phyloP scores from a whole-genome alignment of 37 sponge, comb jelly and placozoan species.

The Hexactinellida sp. region DNA sequence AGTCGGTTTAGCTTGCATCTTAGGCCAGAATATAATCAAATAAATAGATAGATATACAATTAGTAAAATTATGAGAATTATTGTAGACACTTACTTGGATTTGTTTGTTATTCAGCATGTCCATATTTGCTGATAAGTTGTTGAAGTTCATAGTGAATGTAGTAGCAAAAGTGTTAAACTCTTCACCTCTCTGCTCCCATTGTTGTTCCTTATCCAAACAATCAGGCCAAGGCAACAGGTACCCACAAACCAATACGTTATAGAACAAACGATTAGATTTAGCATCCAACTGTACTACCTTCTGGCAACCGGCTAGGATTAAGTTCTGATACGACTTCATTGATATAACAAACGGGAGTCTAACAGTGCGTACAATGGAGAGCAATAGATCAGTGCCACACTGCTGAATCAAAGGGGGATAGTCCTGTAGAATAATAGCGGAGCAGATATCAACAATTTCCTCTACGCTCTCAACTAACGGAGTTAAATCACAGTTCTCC shows the following conservation, averaged over 20 bases:
- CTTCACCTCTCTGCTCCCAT: constrained; percentile 12
- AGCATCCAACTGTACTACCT: background rate
- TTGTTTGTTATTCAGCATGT: background rate
- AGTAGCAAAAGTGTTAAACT: background rate
- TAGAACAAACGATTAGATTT: background rate
- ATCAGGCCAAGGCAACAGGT: background rate
- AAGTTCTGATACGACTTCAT: background rate
- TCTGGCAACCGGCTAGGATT: background rate
- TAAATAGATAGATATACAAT: background rate
- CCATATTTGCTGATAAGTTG: background rate
- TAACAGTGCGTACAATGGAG: background rate
- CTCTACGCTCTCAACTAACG: background rate
- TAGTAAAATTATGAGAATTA: background rate
- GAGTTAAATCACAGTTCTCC: background rate
- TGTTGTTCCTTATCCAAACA: constrained; percentile 2
- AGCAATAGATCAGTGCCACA: background rate
- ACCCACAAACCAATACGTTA: background rate
- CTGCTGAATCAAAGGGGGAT: background rate
- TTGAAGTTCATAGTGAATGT: background rate
- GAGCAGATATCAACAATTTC: background rate
- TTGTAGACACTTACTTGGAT: background rate
- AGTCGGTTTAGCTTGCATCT: constrained; percentile 22
- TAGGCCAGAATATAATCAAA: background rate
- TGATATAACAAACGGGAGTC: background rate
- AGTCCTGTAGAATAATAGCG: background rate